phyloP scores from a whole-genome alignment of 1,140 invertebrate species.

The Eriosoma lanigerum region DNA sequence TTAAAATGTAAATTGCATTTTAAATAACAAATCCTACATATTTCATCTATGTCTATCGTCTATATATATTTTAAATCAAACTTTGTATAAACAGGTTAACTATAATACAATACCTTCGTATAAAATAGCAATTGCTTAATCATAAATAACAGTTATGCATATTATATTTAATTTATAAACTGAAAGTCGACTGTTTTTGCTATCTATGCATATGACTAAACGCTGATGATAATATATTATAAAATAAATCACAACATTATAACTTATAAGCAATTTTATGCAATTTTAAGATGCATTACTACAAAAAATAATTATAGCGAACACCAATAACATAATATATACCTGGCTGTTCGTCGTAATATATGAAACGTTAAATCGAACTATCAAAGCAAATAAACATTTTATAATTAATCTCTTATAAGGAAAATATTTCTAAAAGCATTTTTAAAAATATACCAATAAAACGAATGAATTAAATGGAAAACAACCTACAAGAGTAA shows the following conservation, averaged over 20 bases:
- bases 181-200: background rate
- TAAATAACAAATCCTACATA: slow-evolving; percentile 7
- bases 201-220: background rate
- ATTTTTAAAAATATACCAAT: background rate
- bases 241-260: too few relatives aligned
- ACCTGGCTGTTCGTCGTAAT: too few relatives aligned
- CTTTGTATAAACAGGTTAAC: too few relatives aligned
- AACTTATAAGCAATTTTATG: background rate
- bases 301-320: background rate
- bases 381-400: background rate
- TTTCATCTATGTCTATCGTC: slow-evolving; percentile 22
- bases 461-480: background rate
- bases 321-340: background rate
- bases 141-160: background rate
- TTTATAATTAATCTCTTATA: background rate
- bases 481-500: background rate
- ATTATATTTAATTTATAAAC: background rate
- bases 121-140: background rate
- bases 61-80: slow-evolving; percentile 2
- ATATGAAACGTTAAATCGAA: background rate
- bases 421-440: background rate
- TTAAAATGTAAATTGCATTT: slow-evolving; percentile 36
- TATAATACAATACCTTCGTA: background rate
- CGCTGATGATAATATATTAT: background rate
- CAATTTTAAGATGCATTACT: slow-evolving; percentile 7